phyloP scores from a whole-genome alignment of 2,888 invertebrate species.

The Trypoxylon attenuatum region DNA sequence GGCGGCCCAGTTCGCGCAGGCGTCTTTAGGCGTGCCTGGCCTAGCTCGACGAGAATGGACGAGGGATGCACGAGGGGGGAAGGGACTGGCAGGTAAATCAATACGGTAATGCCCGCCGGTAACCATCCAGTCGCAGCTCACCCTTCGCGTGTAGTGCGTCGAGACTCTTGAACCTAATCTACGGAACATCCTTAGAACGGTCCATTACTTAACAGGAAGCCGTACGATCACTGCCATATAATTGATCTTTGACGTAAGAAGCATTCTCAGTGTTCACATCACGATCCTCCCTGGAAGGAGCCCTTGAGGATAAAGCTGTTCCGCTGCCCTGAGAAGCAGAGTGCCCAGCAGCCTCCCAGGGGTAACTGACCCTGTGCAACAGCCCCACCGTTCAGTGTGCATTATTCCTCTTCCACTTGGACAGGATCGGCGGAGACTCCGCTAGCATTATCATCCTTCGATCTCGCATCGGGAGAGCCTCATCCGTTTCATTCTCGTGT shows the following conservation, averaged over 20 bases:
- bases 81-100: slow-evolving; percentile 58
- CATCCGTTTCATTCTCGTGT: too few species aligned
- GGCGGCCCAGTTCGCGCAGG: slow-evolving; percentile 45
- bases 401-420: slow-evolving; percentile 22
- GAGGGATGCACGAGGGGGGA: slow-evolving; percentile 18
- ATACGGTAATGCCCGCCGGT: slow-evolving; percentile 72
- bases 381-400: slow-evolving; percentile 57
- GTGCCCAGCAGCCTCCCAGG: slow-evolving; percentile 26
- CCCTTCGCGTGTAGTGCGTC: slow-evolving; percentile 62
- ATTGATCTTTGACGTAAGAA: too few species aligned
- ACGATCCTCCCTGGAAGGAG: background rate
- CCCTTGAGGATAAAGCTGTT: background rate
- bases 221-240: too few species aligned
- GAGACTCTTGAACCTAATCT: slow-evolving; percentile 29
- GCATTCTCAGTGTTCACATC: too few species aligned
- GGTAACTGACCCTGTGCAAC: slow-evolving; percentile 73
- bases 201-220: slow-evolving; percentile 22
- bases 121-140: slow-evolving; percentile 69
- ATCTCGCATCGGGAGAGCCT: too few species aligned
- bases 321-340: slow-evolving; percentile 15
- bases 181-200: slow-evolving; percentile 6
- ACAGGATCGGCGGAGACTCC: slow-evolving; percentile 26
- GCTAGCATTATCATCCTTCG: too few species aligned
- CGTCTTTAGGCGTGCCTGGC: slow-evolving; percentile 18
- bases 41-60: background rate